phyloP scores from a whole-genome alignment of 2,113 vertebrate genomes.

The Mastomys coucha region DNA sequence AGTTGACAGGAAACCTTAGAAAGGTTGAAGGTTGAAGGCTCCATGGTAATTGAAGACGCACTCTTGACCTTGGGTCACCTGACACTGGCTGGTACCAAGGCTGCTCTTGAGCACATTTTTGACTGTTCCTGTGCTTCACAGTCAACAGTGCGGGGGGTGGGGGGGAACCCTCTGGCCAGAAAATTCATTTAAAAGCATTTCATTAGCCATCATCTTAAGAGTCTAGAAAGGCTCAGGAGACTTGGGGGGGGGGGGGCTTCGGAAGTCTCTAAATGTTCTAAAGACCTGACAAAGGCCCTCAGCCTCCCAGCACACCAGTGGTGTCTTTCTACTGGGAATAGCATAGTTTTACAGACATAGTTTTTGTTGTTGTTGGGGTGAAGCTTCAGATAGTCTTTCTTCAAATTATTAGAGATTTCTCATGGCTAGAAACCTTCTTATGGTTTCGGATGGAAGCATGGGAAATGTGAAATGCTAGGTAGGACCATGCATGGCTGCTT shows the following conservation, averaged over 20 bases:
- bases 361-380: background rate
- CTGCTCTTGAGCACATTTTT: too few species aligned
- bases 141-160: background rate
- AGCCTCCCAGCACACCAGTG: rapidly evolving
- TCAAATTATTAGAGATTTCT: background rate
- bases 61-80: background rate
- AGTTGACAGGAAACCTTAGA: background rate
- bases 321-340: background rate
- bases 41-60: background rate
- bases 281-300: rapidly evolving
- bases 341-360: background rate
- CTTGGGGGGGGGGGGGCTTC: background rate
- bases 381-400: background rate
- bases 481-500: background rate
- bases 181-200: background rate
- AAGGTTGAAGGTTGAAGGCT: background rate
- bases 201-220: too few species aligned
- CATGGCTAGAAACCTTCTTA: background rate
- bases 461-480: background rate
- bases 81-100: too few species aligned
- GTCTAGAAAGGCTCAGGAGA: background rate
- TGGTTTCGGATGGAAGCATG: background rate
- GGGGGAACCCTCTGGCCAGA: background rate
- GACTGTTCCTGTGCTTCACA: background rate
- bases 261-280: rapidly evolving